Percentiles rank a stretch among this genome's conserved stretches.
These are phyloP conservation scores for Limonius californicus DNA, from an alignment of 1,140 invertebrate species.

Conservation along the genomic window DNA sequence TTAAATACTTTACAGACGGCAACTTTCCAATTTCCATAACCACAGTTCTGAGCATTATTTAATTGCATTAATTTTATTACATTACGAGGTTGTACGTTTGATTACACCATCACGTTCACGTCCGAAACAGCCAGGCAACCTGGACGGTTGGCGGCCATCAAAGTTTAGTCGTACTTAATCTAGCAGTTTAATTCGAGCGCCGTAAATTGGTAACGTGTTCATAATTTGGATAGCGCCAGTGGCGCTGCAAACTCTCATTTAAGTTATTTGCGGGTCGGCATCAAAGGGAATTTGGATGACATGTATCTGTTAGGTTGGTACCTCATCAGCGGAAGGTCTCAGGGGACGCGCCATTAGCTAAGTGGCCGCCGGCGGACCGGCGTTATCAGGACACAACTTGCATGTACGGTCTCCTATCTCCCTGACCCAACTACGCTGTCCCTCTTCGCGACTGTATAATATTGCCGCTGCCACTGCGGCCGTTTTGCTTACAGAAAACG, in stretches of 20 bases:
- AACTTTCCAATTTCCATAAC: no score
- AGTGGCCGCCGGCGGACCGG: slow-evolving; percentile 23
- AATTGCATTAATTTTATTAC: no score
- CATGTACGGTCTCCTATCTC: slow-evolving; percentile 9
- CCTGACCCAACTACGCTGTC: not conserved
- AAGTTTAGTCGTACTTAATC: not conserved
- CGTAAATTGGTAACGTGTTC: slow-evolving; percentile 22
- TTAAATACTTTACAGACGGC: no score
- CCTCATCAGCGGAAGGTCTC: slow-evolving; percentile 28
- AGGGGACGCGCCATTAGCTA: slow-evolving; percentile 34
- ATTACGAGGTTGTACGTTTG: no score
- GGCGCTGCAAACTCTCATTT: slow-evolving; percentile 31
- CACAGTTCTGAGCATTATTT: no score
- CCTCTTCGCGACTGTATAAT: not conserved
- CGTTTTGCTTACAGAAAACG: slow-evolving; percentile 3
- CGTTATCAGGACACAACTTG: slow-evolving; percentile 19
- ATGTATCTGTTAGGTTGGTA: slow-evolving; percentile 36
- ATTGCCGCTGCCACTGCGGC: not conserved
- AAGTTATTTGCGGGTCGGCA: slow-evolving; percentile 32
- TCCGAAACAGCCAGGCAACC: no score
- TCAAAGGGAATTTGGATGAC: slow-evolving; percentile 40
- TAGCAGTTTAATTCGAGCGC: slow-evolving; percentile 8
- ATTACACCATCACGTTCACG: no score
- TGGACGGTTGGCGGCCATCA: no score
- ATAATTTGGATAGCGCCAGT: slow-evolving; percentile 19